Evolutionary conservation across 2,797 vertebrate genomes (phyloP), one percentile per base, ranked within the genome.

Genomic region (Channa striata): DNA sequence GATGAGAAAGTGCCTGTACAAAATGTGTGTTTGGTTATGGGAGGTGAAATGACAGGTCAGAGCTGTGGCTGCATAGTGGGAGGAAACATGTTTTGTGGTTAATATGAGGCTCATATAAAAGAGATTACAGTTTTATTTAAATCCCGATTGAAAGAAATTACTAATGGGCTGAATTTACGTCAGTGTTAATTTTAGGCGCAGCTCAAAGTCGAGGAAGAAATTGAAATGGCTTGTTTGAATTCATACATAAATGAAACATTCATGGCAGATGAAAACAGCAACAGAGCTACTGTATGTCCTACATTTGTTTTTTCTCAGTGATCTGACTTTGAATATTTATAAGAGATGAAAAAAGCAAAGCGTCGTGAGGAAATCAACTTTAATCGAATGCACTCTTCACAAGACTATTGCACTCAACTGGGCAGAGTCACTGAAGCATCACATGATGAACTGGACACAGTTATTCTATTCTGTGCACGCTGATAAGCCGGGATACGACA

Each of bases 251-350:
- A 92, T 93, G 83, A 91, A 93, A 78, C 40, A 72, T 78, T 81
- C 33, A 72, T 78, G 86, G 49, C 43, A 46, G 43, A 46, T 19
- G n/a, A 46, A 46, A 46, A 46, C 43, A 19, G 43, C 17, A 19
- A 74, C 72, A 79, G 72, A 46, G 80, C 71, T 58, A 53, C 54
- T 74, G 57, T 59, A 78, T 79, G 85, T 86, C 73, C 77, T 25
- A 10, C 79, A 77, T 92, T 91, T 91, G 82, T 93, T 89, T 30
- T 30, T 30, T 30, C 25, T 39, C 70, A 81, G 60, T 33, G 67
- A 77, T 86, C 71, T 68, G 67, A 88, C 68, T 83, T 72, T 89
- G 81, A 91, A 91, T 92, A 92, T 91, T 89, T 92, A 90, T 90
- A 83, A 80, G 78, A 85, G 42, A 48, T 72, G 76, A n/a, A 59